A percentile compares a stretch with the other conserved stretches of the same genome.
phyloP scores from a whole-genome alignment of 2,797 vertebrate genomes.

The Capromys pilorides region DNA sequence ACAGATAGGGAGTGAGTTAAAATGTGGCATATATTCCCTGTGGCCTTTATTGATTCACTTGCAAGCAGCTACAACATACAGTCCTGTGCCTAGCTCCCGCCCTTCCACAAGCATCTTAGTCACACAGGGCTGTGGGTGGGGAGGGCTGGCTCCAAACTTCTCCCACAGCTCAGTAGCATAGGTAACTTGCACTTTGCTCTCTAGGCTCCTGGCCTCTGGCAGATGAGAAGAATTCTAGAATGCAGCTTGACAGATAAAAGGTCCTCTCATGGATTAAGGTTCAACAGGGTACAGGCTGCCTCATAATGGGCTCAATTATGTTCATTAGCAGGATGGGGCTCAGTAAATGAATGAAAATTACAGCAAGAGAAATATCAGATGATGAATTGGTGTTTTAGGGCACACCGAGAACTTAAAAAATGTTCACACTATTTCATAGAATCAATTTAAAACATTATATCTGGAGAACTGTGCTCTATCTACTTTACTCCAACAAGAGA shows the following conservation, averaged over 20 bases:
- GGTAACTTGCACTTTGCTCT: not conserved
- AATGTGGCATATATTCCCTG: not conserved
- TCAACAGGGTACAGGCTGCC: not conserved
- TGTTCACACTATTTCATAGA: not conserved
- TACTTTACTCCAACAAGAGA: conserved; percentile 8
- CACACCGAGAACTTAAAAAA: not conserved
- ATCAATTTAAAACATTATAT: not conserved
- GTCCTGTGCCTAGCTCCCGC: not conserved
- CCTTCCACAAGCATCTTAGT: not conserved
- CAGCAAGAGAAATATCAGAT: not conserved
- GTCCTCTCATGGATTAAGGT: not conserved
- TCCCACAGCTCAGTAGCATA: not conserved
- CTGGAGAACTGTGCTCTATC: not conserved
- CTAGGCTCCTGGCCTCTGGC: not conserved
- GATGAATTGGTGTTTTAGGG: not conserved
- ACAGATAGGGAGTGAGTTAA: not conserved
- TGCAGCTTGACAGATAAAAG: not conserved
- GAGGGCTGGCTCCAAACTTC: not conserved
- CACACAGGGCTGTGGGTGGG: not conserved
- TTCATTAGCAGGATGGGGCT: not conserved
- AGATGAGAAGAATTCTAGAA: not conserved
- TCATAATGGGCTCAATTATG: not conserved
- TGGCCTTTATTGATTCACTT: not conserved
- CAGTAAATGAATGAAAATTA: conserved; percentile 23
- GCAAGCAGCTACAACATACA: not conserved